Evolutionary conservation across 2,113 vertebrate species (phyloP).

Genomic region (Columba janthina): DNA sequence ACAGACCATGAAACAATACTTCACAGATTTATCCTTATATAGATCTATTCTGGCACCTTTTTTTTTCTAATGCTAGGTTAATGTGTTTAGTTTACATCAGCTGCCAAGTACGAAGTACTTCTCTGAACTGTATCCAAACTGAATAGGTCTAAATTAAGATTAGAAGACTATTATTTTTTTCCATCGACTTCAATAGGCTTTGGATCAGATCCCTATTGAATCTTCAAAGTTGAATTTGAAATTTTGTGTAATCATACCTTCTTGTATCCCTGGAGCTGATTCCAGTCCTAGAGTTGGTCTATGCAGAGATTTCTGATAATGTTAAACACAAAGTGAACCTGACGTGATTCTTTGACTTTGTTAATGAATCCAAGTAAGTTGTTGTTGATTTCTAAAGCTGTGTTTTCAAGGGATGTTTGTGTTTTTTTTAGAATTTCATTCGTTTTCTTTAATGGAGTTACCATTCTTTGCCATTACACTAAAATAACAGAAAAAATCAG

Average conservation of each 20-base stretch:
- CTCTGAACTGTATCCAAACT: slow-evolving; percentile 34
- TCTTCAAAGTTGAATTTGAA: neutral
- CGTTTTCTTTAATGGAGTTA: neutral
- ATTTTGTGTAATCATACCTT: neutral
- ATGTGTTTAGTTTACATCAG: slow-evolving; percentile 24
- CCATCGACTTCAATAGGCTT: neutral
- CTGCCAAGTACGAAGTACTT: slow-evolving; percentile 5
- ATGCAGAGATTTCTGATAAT: neutral
- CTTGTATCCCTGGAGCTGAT: neutral
- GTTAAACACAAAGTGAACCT: neutral
- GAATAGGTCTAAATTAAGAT: slow-evolving; percentile 22
- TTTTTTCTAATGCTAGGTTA: slow-evolving; percentile 21
- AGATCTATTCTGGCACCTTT: neutral
- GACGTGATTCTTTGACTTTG: neutral
- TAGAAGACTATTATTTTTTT: neutral
- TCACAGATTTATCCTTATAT: slow-evolving; percentile 5
- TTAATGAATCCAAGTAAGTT: neutral
- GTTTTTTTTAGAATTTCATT: neutral
- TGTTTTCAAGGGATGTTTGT: neutral
- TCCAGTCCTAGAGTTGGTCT: neutral
- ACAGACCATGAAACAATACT: neutral
- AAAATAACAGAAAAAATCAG: neutral
- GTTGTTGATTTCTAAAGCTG: neutral
- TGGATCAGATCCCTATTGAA: neutral
- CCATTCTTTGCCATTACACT: neutral